Base-by-base conservation (phyloP, 1,140 invertebrate species). In the Doryteuthis pealeii region DNA sequence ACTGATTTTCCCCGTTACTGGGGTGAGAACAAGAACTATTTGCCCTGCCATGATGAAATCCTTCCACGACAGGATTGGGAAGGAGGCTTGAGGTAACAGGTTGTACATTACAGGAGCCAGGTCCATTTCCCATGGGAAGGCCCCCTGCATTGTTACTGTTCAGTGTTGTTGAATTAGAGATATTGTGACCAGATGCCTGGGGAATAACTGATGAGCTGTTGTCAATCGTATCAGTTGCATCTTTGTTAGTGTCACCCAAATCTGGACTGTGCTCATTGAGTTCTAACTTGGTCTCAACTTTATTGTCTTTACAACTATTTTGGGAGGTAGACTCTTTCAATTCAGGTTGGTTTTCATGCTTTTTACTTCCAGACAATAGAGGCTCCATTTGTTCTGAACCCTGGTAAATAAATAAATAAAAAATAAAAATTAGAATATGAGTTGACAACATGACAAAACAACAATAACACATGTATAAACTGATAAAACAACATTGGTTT, bases 371-470 rank as follows among this genome's bases (percentile, higher is more conserved):
- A 10, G 32, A 32, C 66, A 68, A 68, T 22, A 68, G 28, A 22
- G 66, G 66, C 66, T 32, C 66, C 66, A 32, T 68, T 33, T 68
- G 66, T 31, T 68, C 66, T 32, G 30, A 26, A 15, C 66, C 66
- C 66, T 68, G 66, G 15, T 32, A 10, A 68, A 68, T 22, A 31
- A 68, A 33, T 10, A 32, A 68, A 15, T 14, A 62, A 18, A 62
- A 62, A 62, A 62, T n/a, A 28, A 49, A 49, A 62, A 62, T 62
- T 5, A 62, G 54, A 40, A 40, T 40, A n/a, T n/a, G n/a, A n/a
- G n/a, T n/a, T n/a, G n/a, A n/a, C n/a, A n/a, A n/a, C n/a, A n/a
- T n/a, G n/a, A n/a, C n/a, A n/a, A n/a, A n/a, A n/a, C n/a, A n/a
- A n/a, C n/a, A n/a, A n/a, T n/a, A n/a, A n/a, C n/a, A n/a, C n/a